Conservation (phyloP, 2,113 vertebrate species). For the Sphyrna mokarran region DNA sequence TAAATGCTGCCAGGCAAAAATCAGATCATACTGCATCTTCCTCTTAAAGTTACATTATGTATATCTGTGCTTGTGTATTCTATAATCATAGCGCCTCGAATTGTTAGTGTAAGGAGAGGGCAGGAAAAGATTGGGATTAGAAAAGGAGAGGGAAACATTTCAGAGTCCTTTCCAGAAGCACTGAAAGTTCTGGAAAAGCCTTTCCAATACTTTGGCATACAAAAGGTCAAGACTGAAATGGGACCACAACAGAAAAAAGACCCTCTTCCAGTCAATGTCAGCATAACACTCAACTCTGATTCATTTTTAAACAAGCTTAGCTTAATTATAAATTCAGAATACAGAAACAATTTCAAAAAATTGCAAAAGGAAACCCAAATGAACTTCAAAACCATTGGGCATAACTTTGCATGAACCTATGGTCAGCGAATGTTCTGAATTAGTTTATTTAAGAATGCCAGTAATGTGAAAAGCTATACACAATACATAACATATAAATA, state of each 20-base stretch:
- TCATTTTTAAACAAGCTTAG: background rate
- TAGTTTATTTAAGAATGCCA: background rate
- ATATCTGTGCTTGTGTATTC: too few species aligned
- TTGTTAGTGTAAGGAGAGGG: background rate
- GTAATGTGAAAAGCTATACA: background rate
- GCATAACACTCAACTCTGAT: background rate
- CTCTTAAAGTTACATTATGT: too few species aligned
- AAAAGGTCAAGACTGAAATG: background rate
- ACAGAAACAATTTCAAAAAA: background rate
- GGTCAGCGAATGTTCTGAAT: background rate
- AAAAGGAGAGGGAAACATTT: background rate
- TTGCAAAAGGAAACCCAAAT: background rate
- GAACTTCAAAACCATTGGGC: background rate
- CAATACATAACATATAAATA: too few species aligned
- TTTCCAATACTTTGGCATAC: background rate
- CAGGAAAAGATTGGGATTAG: background rate
- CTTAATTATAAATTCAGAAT: background rate
- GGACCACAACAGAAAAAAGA: background rate
- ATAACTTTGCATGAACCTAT: background rate
- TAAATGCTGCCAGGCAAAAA: background rate
- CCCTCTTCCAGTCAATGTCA: background rate
- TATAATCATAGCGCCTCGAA: background rate
- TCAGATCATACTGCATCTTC: too few species aligned
- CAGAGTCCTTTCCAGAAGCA: background rate
- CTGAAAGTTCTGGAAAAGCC: background rate